phyloP scores from a whole-genome alignment of 92 coral and sea anemone genomes.

The Actinernus sp. region DNA sequence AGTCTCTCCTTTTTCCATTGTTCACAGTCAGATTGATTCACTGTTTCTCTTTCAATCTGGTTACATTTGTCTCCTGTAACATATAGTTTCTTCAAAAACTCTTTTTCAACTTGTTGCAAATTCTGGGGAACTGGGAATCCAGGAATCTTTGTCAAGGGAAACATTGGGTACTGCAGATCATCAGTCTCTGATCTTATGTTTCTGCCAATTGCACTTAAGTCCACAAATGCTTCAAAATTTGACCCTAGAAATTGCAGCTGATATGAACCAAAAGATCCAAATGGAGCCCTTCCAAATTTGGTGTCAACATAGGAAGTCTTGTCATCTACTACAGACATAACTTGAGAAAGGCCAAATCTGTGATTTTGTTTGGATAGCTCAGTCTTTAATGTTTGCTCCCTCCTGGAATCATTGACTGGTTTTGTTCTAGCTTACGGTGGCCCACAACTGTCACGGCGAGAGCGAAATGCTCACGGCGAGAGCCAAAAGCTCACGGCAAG shows the following conservation, averaged over 20 bases:
- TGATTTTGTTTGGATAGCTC: too few species aligned
- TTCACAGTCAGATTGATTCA: not conserved
- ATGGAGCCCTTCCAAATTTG: not conserved
- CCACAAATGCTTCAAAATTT: not conserved
- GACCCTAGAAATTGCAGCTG: not conserved
- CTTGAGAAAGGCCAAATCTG: not conserved
- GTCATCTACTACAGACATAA: not conserved
- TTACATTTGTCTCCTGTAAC: not conserved
- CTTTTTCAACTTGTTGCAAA: not conserved
- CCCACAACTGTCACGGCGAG: too few species aligned
- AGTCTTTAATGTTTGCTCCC: too few species aligned
- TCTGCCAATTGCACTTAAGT: not conserved
- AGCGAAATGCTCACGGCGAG: too few species aligned
- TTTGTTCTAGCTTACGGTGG: slow-evolving; percentile 55
- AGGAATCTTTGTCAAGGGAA: too few species aligned
- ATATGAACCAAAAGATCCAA: not conserved
- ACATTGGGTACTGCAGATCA: not conserved
- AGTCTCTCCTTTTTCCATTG: slow-evolving; percentile 47
- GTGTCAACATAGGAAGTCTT: not conserved
- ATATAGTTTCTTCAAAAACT: not conserved
- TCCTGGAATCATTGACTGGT: too few species aligned
- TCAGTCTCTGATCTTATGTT: not conserved
- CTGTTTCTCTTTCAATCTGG: not conserved
- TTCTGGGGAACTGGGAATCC: not conserved
- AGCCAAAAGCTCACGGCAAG: too few species aligned